Evolutionary conservation across 2,113 vertebrate species (phyloP), one percentile per base, ranked within the genome.

Genomic region (Melanerpes formicivorus): DNA sequence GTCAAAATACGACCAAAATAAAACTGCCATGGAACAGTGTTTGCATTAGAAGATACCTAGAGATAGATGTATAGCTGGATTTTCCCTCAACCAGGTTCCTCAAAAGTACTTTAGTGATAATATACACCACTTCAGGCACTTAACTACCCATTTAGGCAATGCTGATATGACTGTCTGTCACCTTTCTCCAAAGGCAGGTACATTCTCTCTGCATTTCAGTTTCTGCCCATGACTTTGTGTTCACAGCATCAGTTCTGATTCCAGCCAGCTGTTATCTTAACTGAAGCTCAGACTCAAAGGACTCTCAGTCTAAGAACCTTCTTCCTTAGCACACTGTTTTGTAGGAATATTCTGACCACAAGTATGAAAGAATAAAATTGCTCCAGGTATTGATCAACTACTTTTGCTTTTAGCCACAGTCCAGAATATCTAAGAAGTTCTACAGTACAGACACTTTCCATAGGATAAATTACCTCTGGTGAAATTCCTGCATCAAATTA

Each of bases 1-100:
- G 91, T 75, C 82, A 94, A 96, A 93, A 90, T 90, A 93, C 78
- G 71, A 84, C 90, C 58, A 72, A 95, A 96, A 78, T 95, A 93
- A 96, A 94, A 75, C 75, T 80, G 82, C 84, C 58, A 29, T 46
- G 44, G 83, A 85, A 72, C 76, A 88, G 59, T 37, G 59, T 88
- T 92, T 90, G 69, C 34, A 78, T 92, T 78, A 80, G 54, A 91
- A 93, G 84, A 93, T 90, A 95, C 80, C 90, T 80, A 63, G 66
- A 90, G 65, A 87, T 26, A 85, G 64, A 91, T 42, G 6, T 65
- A 4, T 42, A 63, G n/a, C 77, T 92, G 80, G 46, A 55, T 93
- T 96, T 95, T 88, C 79, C 83, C 40, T 84, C 44, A 66, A 42
- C 14, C 1, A 2, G 13, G n/a, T 70, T 86, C 11, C 42, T 89